Conservation (phyloP, 2,113 vertebrate species). For the Tor tambroides region DNA sequence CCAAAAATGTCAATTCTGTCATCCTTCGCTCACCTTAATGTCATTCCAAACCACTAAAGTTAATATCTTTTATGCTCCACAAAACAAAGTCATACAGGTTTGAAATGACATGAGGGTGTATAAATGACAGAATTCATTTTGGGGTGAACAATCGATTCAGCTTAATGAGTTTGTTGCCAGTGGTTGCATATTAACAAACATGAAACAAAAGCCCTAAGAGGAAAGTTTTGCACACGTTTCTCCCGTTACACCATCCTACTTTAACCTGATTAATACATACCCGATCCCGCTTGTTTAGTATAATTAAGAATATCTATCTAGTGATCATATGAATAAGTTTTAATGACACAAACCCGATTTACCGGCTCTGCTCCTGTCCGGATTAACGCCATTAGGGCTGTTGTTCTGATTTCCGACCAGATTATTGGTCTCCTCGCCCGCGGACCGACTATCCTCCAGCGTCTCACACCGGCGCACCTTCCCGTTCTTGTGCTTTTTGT, state of each 20-base stretch:
- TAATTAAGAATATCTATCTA: background rate
- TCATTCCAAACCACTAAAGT: too few species aligned
- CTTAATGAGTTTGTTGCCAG: background rate
- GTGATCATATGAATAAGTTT: background rate
- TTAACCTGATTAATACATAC: too few species aligned
- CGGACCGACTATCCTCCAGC: constrained; percentile 64
- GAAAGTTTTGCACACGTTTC: background rate
- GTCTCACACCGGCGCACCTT: constrained; percentile 60
- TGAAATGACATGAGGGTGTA: background rate
- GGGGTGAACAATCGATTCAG: background rate
- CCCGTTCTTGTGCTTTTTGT: constrained; percentile 62
- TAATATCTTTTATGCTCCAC: background rate
- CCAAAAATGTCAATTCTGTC: too few species aligned
- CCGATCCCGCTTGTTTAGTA: background rate
- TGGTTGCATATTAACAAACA: background rate
- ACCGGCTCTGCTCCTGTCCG: constrained; percentile 64
- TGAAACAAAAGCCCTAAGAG: background rate
- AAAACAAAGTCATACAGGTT: background rate
- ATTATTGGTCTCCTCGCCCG: constrained; percentile 92
- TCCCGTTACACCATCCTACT: background rate
- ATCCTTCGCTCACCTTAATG: too few species aligned
- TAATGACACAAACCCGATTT: background rate
- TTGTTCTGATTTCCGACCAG: constrained; percentile 83
- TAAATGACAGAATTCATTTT: too few species aligned
- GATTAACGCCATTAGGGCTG: constrained; percentile 81